phyloP scores from a whole-genome alignment of 1,140 invertebrate genomes.

The Panagrolaimus sp. region DNA sequence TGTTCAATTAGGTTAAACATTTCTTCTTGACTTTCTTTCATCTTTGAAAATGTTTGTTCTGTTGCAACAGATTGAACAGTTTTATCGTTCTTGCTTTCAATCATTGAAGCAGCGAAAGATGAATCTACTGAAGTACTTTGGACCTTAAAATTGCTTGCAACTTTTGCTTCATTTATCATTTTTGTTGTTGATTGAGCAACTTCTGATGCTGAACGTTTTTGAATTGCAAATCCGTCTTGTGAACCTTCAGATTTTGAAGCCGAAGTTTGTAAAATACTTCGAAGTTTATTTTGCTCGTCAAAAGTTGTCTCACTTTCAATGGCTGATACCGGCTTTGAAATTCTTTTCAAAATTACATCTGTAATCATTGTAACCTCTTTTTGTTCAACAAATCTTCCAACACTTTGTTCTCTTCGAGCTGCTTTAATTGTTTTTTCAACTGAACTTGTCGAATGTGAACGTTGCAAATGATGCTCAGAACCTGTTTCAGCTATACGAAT shows the following conservation, averaged over 20 bases:
- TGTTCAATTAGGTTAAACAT: no score
- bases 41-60: no score
- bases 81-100: no score
- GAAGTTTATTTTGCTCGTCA: background rate
- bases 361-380: background rate
- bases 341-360: conserved; percentile 10
- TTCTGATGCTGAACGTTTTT: background rate
- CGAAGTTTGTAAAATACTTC: background rate
- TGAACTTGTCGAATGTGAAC: no score
- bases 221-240: background rate
- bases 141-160: background rate
- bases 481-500: no score
- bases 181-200: background rate
- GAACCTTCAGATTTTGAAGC: background rate
- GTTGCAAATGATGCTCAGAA: no score
- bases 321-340: background rate
- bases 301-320: conserved; percentile 9
- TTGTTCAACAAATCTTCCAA: conserved; percentile 6
- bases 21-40: no score
- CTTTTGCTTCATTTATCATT: background rate
- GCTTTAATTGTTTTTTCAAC: background rate
- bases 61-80: no score
- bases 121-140: no score
- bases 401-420: background rate
- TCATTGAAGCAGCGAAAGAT: no score